phyloP scores from a whole-genome alignment of 2,797 vertebrate species.

The Myotis vivesi region DNA sequence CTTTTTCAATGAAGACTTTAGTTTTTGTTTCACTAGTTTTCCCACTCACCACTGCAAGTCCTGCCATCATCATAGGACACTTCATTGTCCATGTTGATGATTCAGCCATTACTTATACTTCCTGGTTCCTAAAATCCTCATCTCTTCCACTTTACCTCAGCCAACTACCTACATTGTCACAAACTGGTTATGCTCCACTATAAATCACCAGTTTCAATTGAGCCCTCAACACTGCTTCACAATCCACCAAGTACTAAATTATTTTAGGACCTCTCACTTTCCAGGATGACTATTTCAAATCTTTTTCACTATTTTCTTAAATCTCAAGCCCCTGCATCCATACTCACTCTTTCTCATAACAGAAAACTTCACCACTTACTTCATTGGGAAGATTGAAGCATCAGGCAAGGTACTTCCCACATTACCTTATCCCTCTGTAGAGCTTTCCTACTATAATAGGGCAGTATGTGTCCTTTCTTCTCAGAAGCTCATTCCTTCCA shows the following conservation, averaged over 20 bases:
- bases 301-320: constrained; percentile 25
- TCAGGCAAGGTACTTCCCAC: background rate
- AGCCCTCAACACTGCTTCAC: background rate
- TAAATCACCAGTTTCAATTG: background rate
- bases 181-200: background rate
- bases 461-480: background rate
- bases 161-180: background rate
- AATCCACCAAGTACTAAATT: background rate
- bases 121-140: background rate
- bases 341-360: background rate
- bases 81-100: background rate
- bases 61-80: background rate
- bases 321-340: background rate
- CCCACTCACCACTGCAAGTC: background rate
- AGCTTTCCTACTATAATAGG: background rate
- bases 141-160: constrained; percentile 25
- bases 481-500: background rate
- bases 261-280: background rate
- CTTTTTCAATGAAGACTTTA: constrained; percentile 36
- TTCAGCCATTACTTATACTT: background rate
- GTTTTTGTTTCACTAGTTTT: background rate
- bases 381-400: constrained; percentile 11
- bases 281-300: constrained; percentile 11
- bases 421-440: background rate
- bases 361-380: constrained; percentile 4